phyloP scores from a whole-genome alignment of 2,888 invertebrate species.

The Hoplodrina blanda region DNA sequence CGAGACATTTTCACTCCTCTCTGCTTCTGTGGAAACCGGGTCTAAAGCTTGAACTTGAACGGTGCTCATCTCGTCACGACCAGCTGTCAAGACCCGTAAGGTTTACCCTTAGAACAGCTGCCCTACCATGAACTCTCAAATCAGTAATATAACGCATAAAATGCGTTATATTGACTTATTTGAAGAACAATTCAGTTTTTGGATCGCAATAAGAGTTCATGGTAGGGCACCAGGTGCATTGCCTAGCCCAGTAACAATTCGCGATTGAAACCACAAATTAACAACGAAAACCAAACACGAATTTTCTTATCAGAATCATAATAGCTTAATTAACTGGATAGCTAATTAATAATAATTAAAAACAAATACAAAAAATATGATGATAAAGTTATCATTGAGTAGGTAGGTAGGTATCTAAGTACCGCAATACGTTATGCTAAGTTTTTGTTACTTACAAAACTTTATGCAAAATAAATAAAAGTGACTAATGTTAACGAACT shows the following conservation, averaged over 20 bases:
- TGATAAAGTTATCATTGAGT: constrained; percentile 5
- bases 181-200: too few relatives aligned
- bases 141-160: too few relatives aligned
- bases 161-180: too few relatives aligned
- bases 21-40: too few relatives aligned
- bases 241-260: not conserved
- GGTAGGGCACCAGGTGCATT: too few relatives aligned
- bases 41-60: too few relatives aligned
- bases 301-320: constrained; percentile 28
- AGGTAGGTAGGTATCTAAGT: not conserved
- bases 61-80: too few relatives aligned
- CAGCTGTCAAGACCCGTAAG: too few relatives aligned
- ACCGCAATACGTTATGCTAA: constrained; percentile 7
- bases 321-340: constrained; percentile 1
- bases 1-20: too few relatives aligned
- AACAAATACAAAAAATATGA: not conserved
- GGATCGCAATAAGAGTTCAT: too few relatives aligned
- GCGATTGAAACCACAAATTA: not conserved
- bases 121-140: too few relatives aligned
- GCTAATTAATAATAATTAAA: constrained; percentile 18
- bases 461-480: constrained; percentile 4
- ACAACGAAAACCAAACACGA: not conserved
- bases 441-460: constrained; percentile 18
- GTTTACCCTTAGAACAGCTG: too few relatives aligned
- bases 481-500: constrained; percentile 42